A percentile compares a stretch with the other conserved stretches of the same genome.
These are phyloP conservation scores for Distichodus sexfasciatus DNA, from an alignment of 2,797 vertebrate genomes.

Conservation along the genomic window DNA sequence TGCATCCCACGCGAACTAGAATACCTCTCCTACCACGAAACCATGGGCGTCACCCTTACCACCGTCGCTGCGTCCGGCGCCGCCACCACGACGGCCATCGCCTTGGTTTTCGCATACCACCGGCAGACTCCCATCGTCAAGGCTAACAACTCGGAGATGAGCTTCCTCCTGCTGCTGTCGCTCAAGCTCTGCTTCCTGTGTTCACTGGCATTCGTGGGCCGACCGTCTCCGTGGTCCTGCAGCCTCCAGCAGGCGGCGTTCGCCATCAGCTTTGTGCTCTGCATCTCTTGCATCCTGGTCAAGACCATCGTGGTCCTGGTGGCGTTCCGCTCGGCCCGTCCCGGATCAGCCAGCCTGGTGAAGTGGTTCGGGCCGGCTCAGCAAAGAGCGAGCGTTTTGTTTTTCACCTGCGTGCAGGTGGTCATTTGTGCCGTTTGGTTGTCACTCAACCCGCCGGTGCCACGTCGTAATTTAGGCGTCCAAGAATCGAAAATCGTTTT, in stretches of 20 bases:
- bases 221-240: constrained; percentile 69
- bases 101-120: constrained; percentile 62
- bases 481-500: constrained; percentile 69
- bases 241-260: constrained; percentile 68
- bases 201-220: constrained; percentile 67
- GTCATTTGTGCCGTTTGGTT: constrained; percentile 69
- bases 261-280: constrained; percentile 73
- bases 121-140: constrained; percentile 70
- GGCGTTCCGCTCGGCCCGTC: constrained; percentile 62
- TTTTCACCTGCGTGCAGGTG: constrained; percentile 67
- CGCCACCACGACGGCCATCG: constrained; percentile 57
- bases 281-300: constrained; percentile 73
- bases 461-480: constrained; percentile 56
- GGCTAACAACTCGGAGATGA: constrained; percentile 77
- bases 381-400: constrained; percentile 65
- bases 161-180: constrained; percentile 72
- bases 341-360: constrained; percentile 55
- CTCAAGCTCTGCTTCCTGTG: constrained; percentile 75
- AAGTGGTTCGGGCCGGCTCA: constrained; percentile 67
- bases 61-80: constrained; percentile 64
- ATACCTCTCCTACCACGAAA: constrained; percentile 69
- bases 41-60: constrained; percentile 71
- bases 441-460: constrained; percentile 61
- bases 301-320: constrained; percentile 75
- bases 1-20: constrained; percentile 69